phyloP scores from a whole-genome alignment of 2,888 invertebrate species.

The Mythimna lalbum region DNA sequence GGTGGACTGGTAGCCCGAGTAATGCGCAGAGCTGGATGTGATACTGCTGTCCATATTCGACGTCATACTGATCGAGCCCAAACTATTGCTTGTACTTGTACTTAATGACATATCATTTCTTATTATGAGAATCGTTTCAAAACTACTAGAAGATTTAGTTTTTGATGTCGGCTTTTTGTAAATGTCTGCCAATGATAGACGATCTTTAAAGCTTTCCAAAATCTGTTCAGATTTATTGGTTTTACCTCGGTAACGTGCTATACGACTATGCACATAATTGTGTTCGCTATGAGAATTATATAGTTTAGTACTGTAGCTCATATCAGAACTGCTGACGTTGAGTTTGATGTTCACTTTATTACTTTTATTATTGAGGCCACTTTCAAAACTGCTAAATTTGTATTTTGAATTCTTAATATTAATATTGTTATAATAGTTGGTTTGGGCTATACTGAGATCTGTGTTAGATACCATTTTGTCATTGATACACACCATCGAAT shows the following conservation, averaged over 20 bases:
- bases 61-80: constrained; percentile 65
- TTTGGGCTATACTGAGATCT: neutral
- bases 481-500: constrained; percentile 38
- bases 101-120: constrained; percentile 72
- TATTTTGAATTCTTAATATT: neutral
- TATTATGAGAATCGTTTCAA: constrained; percentile 66
- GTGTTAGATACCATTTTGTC: neutral
- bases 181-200: constrained; percentile 6
- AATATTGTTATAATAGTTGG: neutral
- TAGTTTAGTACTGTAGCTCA: constrained; percentile 3
- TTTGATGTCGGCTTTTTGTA: constrained; percentile 2
- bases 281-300: constrained; percentile 14
- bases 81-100: constrained; percentile 52
- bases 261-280: neutral
- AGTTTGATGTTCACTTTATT: constrained; percentile 6
- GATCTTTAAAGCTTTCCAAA: neutral
- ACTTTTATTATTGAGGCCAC: neutral
- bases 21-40: constrained; percentile 62
- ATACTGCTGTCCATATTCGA: constrained; percentile 64
- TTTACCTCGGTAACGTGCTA: constrained; percentile 8
- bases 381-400: neutral
- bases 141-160: constrained; percentile 57
- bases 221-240: constrained; percentile 2
- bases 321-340: constrained; percentile 21
- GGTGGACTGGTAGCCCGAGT: constrained; percentile 55